Base-by-base conservation (phyloP, 2,888 invertebrate genomes). In the Aricia artaxerxes region DNA sequence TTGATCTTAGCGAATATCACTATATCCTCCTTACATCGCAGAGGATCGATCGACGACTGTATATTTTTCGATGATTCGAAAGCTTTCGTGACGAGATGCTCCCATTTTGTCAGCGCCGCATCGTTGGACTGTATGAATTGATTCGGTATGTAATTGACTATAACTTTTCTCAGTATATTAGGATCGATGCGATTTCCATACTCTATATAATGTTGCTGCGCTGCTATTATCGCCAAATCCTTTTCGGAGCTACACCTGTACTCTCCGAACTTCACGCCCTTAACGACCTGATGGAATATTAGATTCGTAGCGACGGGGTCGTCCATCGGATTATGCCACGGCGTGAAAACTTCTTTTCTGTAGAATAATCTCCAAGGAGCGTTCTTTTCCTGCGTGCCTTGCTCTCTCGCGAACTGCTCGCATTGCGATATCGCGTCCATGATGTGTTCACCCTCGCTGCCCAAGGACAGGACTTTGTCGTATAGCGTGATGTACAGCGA, bases 351-450 rank as follows among this genome's bases (percentile, higher is more conserved):
- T 95, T 99, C 99, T 93, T 97, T 97, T 78, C 98, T 95, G 88
- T 97, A 96, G 90, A 97, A 98, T 77, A 98, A 90, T 84, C 97
- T 95, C 99, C 99, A 99, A 0, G 97, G 97, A 4, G 98, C 98
- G 86, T 96, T 97, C 84, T 97, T 95, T 88, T 98, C 98, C 79
- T 97, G 96, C 2, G 96, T 96, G 0, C 98, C 98, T 88, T 97
- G 97, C 89, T 98, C 98, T 90, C 97, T 98, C 44, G 98, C 97
- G 89, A 98, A 98, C 88, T 99, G 99, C 89, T 99, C 99, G 89
- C 99, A 99, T 89, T 98, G 98, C 0, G 98, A 98, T 85, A 99
- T 97, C 0, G 99, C 99, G 91, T 99, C 99, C 97, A 99, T 97
- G 0, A 99, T 97, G 87, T 99, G 98, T 89, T 99, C 98, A 31